Base-by-base conservation (phyloP, 2,888 invertebrate species). In the Choreutis nemorana region DNA sequence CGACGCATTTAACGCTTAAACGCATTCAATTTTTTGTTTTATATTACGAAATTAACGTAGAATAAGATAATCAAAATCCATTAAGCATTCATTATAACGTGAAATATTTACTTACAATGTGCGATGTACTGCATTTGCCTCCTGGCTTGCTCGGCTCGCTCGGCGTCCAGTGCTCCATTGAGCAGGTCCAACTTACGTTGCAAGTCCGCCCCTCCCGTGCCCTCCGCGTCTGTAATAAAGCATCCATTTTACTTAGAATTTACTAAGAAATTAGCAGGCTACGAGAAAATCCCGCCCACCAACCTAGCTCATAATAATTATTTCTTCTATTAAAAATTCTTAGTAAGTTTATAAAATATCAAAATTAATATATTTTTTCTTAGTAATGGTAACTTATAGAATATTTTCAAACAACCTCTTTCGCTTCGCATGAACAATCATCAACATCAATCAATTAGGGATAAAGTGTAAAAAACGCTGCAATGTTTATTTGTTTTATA, bases 151-250 rank as follows among this genome's bases (percentile, higher is more conserved):
- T 90, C 89, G 31, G 86, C 87, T 39, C 89, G 75, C 67, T 94
- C 94, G 55, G 93, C 91, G 71, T 93, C 93, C 83, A 94, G 87
- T 53, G 92, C 89, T 51, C 88, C 90, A 80, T 95, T 95, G 59
- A 95, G 83, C 70, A 91, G 83, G 71, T 94, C 94, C 55, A 95
- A 75, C 79, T 95, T 95, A 60, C 91, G 84, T 73, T 94, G 94
- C 51, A 95, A 82, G 65, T 94, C 94, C 35, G 88, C 87, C 26
- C 91, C 91, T 22, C 64, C 75, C 48, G 89, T 89, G 61, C 92
- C 91, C 67, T 93, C 91, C 41, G 91, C 85, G 81, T 94, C 94
- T 91, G 85, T 38, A 78, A 70, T 9, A 26, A 32, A 25, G 9
- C 11, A 28, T 22, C n/a, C n/a, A n/a, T n/a, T n/a, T n/a, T n/a